These are phyloP conservation scores for Heliconius himera DNA, from an alignment of 1,140 invertebrate genomes.

Conservation along the genomic window DNA sequence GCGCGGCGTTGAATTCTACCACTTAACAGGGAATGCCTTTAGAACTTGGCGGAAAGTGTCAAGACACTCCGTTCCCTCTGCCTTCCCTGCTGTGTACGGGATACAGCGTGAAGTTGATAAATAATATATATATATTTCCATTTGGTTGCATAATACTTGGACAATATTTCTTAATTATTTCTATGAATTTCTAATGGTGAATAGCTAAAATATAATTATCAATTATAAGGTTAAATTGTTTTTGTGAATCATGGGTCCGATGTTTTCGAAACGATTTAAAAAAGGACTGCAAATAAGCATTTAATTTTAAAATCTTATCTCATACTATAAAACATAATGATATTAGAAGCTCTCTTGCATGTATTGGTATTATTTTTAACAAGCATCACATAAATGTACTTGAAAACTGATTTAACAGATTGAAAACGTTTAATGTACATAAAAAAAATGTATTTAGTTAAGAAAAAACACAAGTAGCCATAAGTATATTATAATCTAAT, in stretches of 20 bases:
- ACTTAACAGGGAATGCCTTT: too few relatives aligned
- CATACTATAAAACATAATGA: slow-evolving; percentile 33
- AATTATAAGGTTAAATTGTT: not conserved
- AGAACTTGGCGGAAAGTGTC: too few relatives aligned
- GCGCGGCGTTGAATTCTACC: too few relatives aligned
- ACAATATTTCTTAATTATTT: not conserved
- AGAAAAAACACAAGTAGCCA: slow-evolving; percentile 35
- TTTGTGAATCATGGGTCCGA: not conserved
- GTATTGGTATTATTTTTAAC: slow-evolving; percentile 15
- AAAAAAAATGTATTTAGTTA: slow-evolving; percentile 34
- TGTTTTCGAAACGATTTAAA: not conserved
- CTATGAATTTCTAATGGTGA: not conserved
- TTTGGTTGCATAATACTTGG: not conserved
- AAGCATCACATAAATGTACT: slow-evolving; percentile 28
- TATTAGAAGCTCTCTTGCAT: slow-evolving; percentile 41
- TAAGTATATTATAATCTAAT: slow-evolving; percentile 37
- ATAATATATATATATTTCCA: not conserved
- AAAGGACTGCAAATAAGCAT: not conserved
- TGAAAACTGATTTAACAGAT: slow-evolving; percentile 17
- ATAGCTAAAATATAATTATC: not conserved
- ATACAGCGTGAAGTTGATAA: too few relatives aligned
- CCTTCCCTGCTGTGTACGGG: too few relatives aligned
- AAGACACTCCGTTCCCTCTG: too few relatives aligned
- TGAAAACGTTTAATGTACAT: slow-evolving; percentile 30
- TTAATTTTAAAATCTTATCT: not conserved